These are phyloP conservation scores for Pseudoips prasinana DNA, from an alignment of 2,888 invertebrate genomes.

Conservation along the genomic window DNA sequence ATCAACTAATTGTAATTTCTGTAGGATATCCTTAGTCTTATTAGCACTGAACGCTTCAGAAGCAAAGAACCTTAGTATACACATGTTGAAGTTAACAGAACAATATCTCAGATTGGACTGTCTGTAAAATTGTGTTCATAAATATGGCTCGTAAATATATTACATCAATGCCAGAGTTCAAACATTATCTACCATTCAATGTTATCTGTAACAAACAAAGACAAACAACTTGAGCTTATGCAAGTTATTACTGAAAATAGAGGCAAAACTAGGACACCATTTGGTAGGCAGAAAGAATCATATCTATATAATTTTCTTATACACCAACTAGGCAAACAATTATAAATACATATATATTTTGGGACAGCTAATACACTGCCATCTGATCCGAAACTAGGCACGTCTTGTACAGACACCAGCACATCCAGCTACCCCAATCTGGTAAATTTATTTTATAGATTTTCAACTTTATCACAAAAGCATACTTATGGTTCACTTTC, in stretches of 20 bases:
- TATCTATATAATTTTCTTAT: too few relatives aligned
- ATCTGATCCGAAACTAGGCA: too few relatives aligned
- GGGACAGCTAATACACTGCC: too few relatives aligned
- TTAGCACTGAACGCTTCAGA: slow-evolving; percentile 83
- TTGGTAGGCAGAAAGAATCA: too few relatives aligned
- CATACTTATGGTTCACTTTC: too few relatives aligned
- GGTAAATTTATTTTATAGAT: too few relatives aligned
- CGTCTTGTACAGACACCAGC: too few relatives aligned
- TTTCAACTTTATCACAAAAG: too few relatives aligned
- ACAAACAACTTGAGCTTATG: slow-evolving; percentile 69
- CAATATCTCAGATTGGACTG: slow-evolving; percentile 40
- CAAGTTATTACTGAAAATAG: slow-evolving; percentile 40
- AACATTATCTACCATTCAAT: slow-evolving; percentile 45
- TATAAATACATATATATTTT: too few relatives aligned
- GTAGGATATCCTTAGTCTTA: slow-evolving; percentile 81
- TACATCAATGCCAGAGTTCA: slow-evolving; percentile 78
- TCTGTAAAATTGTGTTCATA: slow-evolving; percentile 24
- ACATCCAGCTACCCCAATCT: too few relatives aligned
- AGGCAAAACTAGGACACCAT: too few relatives aligned
- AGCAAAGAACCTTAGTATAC: slow-evolving; percentile 83
- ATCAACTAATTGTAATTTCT: slow-evolving; percentile 75
- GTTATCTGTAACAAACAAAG: slow-evolving; percentile 62
- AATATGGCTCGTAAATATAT: slow-evolving; percentile 42
- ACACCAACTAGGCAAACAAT: too few relatives aligned
- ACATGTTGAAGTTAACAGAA: slow-evolving; percentile 57